Base-by-base conservation (phyloP, 37 sponge, comb jelly and placozoan species). In the Geodia barretti region DNA sequence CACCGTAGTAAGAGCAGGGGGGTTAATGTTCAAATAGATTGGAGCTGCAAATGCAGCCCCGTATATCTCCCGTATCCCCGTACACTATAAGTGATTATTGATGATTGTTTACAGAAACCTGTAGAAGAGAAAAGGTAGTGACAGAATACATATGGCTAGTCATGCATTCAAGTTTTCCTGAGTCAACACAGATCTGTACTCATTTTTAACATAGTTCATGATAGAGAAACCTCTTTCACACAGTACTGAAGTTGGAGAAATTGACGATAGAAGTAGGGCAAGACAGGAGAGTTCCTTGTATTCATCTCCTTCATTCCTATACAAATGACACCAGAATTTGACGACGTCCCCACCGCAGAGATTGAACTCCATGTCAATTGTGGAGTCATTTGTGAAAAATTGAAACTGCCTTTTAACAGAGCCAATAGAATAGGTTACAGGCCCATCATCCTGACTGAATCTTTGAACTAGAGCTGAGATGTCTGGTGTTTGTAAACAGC, bases 141-240 rank as follows among this genome's bases (percentile, higher is more conserved):
- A n/a, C n/a, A n/a, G n/a, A n/a, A n/a, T n/a, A n/a, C n/a, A n/a
- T n/a, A 73, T 11, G 11, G 74, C 74, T 11, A 73, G 41, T 8
- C 74, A 41, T 24, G 74, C 74, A 41, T 73, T 73, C n/a, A 73
- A 29, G 26, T 42, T 73, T 73, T 40, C 26, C 39, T 73, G 74
- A 4, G 74, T 42, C 3, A 73, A 28, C 30, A 41, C 58, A 73
- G 74, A 73, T 20, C 74, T 29, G 39, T 47, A 73, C 54, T 73
- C 58, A 42, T 42, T 73, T 24, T 73, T 73, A 47, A 73, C 74
- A 17, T 73, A 73, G 58, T 73, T 42, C 74, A 73, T 40, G 58
- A 73, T 58, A 42, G 58, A 47, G n/a, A 73, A 73, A 4, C 74
- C 74, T 73, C 58, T 11, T 73, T 41, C 74, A 42, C 74, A 73